Evolutionary conservation across 2,888 invertebrate species (phyloP), one percentile per base, ranked within the genome.

Genomic region (Ditylenchus weischeri): DNA sequence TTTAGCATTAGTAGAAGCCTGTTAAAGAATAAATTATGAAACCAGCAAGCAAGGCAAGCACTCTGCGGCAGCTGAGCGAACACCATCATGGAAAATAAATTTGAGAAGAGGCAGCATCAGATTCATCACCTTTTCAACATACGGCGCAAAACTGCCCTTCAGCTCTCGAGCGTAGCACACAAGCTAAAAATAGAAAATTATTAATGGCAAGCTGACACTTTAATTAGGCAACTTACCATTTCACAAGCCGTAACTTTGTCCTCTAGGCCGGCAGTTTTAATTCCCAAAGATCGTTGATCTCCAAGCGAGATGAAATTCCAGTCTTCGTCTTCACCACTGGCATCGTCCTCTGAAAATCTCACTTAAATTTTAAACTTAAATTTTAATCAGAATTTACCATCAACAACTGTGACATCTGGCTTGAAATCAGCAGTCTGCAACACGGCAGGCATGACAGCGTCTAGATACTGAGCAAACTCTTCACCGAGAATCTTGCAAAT

Each of bases 211-310:
- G 59, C 51, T 50, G 19, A 50, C 19, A 19, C 5, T 50, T 50
- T 50, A 5, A 21, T 50, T 50, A 4, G 5, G 51, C 93, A 93
- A 13, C 93, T 92, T 66, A 94, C 86, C 93, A 94, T 94, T 84
- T 92, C 92, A 84, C 93, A 94, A 0, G 94, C 94, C 1, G 92
- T 92, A 0, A 93, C 92, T 84, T 94, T 95, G 84, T 95, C 94
- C 85, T 95, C 94, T 66, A 94, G 86, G 74, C 93, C 91, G 62
- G 92, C 90, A 60, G 93, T 94, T 82, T 91, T 89, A 71, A 94
- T 92, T 69, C 93, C 94, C 83, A 94, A 92, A 84, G 91, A 93
- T 84, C 93, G 92, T 84, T 86, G 81, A 38, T 93, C 93, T 19
- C 93, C 93, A 5, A 94, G 87, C 4, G 91, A 90, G 57, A 93